These are phyloP conservation scores for Drosophila tani DNA, from an alignment of 1,140 invertebrate genomes.

Conservation along the genomic window DNA sequence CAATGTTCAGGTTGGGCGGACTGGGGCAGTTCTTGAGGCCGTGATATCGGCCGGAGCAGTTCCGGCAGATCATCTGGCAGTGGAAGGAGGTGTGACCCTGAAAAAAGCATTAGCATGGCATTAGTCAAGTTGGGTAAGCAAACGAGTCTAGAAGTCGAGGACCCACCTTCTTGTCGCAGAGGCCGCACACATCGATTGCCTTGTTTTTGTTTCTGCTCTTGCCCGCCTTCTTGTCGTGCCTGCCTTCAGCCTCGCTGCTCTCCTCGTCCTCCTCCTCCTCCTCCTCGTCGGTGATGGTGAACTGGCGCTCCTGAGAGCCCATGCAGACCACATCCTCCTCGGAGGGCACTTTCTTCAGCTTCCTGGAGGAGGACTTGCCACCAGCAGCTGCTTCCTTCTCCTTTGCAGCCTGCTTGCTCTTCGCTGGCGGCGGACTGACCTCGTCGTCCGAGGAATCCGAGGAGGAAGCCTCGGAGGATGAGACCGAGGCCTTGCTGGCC, in stretches of 20 bases:
- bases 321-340: slow-evolving; percentile 77
- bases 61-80: slow-evolving; percentile 79
- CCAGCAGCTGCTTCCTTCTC: slow-evolving; percentile 3
- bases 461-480: slow-evolving; percentile 52
- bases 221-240: slow-evolving; percentile 4
- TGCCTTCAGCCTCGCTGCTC: slow-evolving; percentile 28
- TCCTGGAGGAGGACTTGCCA: slow-evolving; percentile 32
- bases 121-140: no score
- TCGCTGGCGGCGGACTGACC: slow-evolving; percentile 22
- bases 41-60: slow-evolving; percentile 71
- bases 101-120: neutral
- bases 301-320: slow-evolving; percentile 57
- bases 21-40: slow-evolving; percentile 68
- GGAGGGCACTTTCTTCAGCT: slow-evolving; percentile 21
- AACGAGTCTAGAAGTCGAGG: no score
- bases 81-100: slow-evolving; percentile 77
- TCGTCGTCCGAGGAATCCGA: slow-evolving; percentile 31
- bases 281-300: slow-evolving; percentile 64
- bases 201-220: slow-evolving; percentile 46
- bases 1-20: slow-evolving; percentile 68
- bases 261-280: slow-evolving; percentile 27
- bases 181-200: slow-evolving; percentile 23
- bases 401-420: slow-evolving; percentile 38
- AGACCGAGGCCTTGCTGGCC: slow-evolving; percentile 14
- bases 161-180: slow-evolving; percentile 67